Evolutionary conservation across 2,888 invertebrate species (phyloP).

Genomic region (Dermolepida albohirtum): DNA sequence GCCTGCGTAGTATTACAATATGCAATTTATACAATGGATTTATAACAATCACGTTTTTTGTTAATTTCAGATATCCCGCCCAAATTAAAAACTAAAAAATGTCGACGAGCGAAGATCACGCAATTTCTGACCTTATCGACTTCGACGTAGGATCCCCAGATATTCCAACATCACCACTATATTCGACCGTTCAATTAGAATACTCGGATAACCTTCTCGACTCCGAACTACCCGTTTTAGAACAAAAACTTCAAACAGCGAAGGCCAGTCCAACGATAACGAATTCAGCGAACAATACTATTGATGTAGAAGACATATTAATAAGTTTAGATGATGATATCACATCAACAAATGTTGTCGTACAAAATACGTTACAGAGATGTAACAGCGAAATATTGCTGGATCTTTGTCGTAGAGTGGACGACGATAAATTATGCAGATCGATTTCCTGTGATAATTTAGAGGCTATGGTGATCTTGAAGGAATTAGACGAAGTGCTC

Average conservation of each 20-base stretch:
- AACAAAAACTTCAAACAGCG: constrained; percentile 59
- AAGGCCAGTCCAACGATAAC: constrained; percentile 22
- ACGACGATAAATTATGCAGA: constrained; percentile 13
- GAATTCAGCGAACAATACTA: constrained; percentile 42
- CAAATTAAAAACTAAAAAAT: not conserved
- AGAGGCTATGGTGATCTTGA: constrained; percentile 68
- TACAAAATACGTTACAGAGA: constrained; percentile 15
- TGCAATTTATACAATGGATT: no score
- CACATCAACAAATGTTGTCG: not conserved
- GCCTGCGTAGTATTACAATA: no score
- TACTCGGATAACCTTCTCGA: constrained; percentile 59
- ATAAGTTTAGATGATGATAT: constrained; percentile 59
- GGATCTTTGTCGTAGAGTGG: constrained; percentile 33
- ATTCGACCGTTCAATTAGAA: constrained; percentile 45
- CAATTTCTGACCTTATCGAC: constrained; percentile 60
- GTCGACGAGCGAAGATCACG: constrained; percentile 11
- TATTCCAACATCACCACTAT: constrained; percentile 50
- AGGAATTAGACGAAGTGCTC: constrained; percentile 71
- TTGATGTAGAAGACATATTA: constrained; percentile 62
- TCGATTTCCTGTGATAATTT: constrained; percentile 48
- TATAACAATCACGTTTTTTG: no score
- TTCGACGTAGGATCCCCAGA: constrained; percentile 59
- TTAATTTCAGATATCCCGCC: no score
- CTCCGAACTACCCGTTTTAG: constrained; percentile 60
- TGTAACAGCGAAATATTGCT: constrained; percentile 42